These are phyloP conservation scores for Spodoptera picta DNA, from an alignment of 2,888 invertebrate species.

Conservation along the genomic window DNA sequence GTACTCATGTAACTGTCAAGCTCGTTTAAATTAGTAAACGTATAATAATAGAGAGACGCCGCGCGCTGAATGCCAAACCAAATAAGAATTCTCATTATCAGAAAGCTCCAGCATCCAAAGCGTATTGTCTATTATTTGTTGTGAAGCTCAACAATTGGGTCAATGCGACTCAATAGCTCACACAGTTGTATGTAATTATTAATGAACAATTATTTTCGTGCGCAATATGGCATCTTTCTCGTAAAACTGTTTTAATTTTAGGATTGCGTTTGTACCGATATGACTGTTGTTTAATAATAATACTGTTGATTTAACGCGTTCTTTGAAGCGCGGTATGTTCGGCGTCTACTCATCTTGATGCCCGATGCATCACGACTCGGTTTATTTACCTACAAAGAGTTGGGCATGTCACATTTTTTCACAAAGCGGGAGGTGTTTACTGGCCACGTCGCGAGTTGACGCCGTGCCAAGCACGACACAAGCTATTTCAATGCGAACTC, in stretches of 20 bases:
- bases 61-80: slow-evolving; percentile 29
- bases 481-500: slow-evolving; percentile 77
- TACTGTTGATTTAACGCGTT: slow-evolving; percentile 66
- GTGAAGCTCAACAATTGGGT: slow-evolving; percentile 35
- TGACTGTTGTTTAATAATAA: slow-evolving; percentile 68
- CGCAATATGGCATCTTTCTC: slow-evolving; percentile 29
- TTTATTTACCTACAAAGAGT: slow-evolving; percentile 72
- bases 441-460: slow-evolving; percentile 70
- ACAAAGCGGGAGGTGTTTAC: slow-evolving; percentile 73
- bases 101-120: slow-evolving; percentile 33
- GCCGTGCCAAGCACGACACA: slow-evolving; percentile 80
- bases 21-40: slow-evolving; percentile 28
- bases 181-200: slow-evolving; percentile 35
- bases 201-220: slow-evolving; percentile 29
- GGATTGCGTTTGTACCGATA: slow-evolving; percentile 46
- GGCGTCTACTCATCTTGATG: slow-evolving; percentile 60
- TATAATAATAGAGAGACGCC: slow-evolving; percentile 22
- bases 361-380: slow-evolving; percentile 68
- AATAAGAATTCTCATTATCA: slow-evolving; percentile 33
- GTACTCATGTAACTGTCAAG: slow-evolving; percentile 30
- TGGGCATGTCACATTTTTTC: slow-evolving; percentile 76
- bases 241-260: slow-evolving; percentile 49
- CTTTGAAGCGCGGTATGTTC: slow-evolving; percentile 73
- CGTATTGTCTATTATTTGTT: slow-evolving; percentile 28
- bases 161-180: slow-evolving; percentile 30